phyloP scores from a whole-genome alignment of 2,113 vertebrate genomes.

The Alligator sinensis region DNA sequence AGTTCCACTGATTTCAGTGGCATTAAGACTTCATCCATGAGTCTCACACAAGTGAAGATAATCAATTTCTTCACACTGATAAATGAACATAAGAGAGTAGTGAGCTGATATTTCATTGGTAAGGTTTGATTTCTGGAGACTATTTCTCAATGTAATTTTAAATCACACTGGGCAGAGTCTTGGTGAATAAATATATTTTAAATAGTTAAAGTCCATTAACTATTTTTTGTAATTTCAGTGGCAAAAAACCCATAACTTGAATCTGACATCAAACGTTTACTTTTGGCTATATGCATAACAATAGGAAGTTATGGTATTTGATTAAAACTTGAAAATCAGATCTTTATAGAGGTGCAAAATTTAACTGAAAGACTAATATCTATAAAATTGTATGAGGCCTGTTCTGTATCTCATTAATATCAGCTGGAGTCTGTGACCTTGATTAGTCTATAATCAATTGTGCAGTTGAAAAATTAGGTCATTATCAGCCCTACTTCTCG shows the following conservation, averaged over 20 bases:
- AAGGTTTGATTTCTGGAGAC: fast-evolving
- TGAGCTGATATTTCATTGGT: not conserved
- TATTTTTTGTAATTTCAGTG: no score
- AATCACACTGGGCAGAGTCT: no score
- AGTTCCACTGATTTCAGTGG: not conserved
- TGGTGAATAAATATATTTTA: no score
- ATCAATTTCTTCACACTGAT: not conserved
- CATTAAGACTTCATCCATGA: not conserved
- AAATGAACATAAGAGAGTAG: not conserved
- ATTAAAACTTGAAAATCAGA: constrained; percentile 33
- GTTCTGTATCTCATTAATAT: not conserved
- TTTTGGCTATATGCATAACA: not conserved
- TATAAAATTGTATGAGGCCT: not conserved
- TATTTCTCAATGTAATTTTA: not conserved
- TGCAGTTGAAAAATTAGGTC: not conserved
- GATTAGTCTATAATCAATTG: constrained; percentile 24
- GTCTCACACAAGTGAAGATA: not conserved
- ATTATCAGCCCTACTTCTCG: not conserved
- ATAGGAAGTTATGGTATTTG: not conserved
- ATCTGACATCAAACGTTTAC: not conserved
- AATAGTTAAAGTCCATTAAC: no score
- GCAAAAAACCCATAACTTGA: no score
- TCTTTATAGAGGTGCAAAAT: constrained; percentile 13
- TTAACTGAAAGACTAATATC: not conserved
- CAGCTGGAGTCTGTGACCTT: not conserved